Base-by-base conservation (phyloP, 2,113 vertebrate species). In the Lepidothrix coronata region DNA sequence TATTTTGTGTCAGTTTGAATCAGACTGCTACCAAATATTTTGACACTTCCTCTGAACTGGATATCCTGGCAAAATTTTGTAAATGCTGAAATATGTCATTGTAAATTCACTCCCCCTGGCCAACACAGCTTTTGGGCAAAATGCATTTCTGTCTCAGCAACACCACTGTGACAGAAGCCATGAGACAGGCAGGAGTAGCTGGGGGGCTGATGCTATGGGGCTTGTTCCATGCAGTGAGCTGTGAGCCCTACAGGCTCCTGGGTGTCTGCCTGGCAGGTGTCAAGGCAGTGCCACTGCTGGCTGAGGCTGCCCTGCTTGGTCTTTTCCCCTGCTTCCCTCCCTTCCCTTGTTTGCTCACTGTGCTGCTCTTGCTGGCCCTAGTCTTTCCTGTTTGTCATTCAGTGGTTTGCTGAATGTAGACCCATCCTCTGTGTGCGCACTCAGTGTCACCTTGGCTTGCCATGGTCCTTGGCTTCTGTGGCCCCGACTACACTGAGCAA, bases 21-120 rank as follows among this genome's bases (percentile, higher is more conserved):
- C 73, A 92, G 48, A 63, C 52, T 91, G 86, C 73, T 85, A 65
- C 86, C 79, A 94, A 97, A 96, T 95, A 92, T 97, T 96, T 95
- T 96, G 96, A 97, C 94, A 87, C 66, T 89, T 95, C 13, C 21
- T 43, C 49, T 65, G 87, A 96, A 81, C 94, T 87, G 84, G 73
- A 65, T 95, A 80, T 86, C 51, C 68, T 3, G 63, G 75, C 71
- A 90, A 91, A 88, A 70, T 95, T 87, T 85, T 87, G 77, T 86
- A 89, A 87, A 85, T 57, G 65, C 39, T 81, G 80, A 84, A 95
- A 84, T 44, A 51, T 33, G 70, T 87, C 27, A 46, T 11, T 51
- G 51, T 51, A 74, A 81, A 81, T 95, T 91, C 55, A 63, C 39
- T 92, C 35, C 76, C 35, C 33, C 89, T 58, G 46, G 59, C 54